These are phyloP conservation scores for Tapirus terrestris DNA, from an alignment of 2,113 vertebrate genomes.

Conservation along the genomic window DNA sequence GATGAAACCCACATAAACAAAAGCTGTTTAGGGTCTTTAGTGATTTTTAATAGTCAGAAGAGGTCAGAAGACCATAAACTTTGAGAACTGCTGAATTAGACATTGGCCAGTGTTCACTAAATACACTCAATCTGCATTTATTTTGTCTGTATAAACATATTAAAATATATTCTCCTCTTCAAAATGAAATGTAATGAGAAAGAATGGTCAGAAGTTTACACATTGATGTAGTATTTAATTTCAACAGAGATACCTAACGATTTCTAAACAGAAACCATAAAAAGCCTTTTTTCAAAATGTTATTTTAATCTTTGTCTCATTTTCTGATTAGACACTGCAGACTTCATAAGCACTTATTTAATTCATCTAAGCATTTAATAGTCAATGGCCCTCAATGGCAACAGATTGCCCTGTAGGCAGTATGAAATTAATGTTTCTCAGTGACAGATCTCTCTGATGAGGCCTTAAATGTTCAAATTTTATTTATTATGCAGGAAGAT, in stretches of 20 bases:
- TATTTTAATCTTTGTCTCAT: constrained; percentile 69
- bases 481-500: constrained; percentile 80
- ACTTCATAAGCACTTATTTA: constrained; percentile 77
- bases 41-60: neutral
- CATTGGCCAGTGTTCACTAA: neutral
- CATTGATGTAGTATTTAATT: neutral
- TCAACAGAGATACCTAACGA: neutral
- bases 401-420: constrained; percentile 62
- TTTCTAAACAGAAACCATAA: neutral
- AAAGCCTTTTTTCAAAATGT: neutral
- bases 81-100: neutral
- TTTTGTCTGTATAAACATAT: neutral
- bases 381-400: constrained; percentile 65
- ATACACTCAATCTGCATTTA: neutral
- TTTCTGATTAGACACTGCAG: constrained; percentile 77
- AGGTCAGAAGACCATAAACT: neutral
- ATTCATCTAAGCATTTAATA: constrained; percentile 77
- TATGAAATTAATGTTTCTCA: constrained; percentile 68
- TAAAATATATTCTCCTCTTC: neutral
- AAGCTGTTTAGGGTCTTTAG: neutral
- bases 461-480: constrained; percentile 79
- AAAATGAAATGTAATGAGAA: neutral
- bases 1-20: neutral
- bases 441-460: constrained; percentile 68
- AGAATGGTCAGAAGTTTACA: neutral